Conservation (phyloP, 53 echinoderm and acorn worm genomes). For the Temnopleurus reevesii region DNA sequence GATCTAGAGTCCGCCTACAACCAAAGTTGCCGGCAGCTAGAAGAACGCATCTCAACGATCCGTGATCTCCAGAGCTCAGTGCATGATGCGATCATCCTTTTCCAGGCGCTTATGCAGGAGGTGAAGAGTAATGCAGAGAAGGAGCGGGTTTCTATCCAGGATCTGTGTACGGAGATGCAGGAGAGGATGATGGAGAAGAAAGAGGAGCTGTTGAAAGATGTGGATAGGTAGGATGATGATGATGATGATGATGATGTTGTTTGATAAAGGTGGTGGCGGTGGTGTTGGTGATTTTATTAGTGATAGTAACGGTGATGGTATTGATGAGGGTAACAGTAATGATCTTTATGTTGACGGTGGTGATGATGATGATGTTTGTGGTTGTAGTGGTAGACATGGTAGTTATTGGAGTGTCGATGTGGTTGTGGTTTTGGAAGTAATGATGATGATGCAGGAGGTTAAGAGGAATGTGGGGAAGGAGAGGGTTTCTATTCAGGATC, state of each 20-base stretch:
- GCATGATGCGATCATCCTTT: slow-evolving; percentile 67
- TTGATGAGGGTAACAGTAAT: no score
- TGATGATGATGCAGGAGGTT: slow-evolving; percentile 64
- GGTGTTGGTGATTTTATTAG: no score
- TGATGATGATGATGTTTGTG: no score
- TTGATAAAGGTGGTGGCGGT: no score
- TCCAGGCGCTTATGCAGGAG: slow-evolving; percentile 66
- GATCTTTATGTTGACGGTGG: no score
- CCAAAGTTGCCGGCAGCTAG: slow-evolving; percentile 49
- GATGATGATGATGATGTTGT: no score
- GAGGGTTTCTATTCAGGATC: slow-evolving; percentile 55
- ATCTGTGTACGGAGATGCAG: slow-evolving; percentile 51
- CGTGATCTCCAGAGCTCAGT: slow-evolving; percentile 60
- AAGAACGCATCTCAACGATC: slow-evolving; percentile 53
- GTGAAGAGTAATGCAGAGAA: slow-evolving; percentile 63
- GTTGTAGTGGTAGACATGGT: no score
- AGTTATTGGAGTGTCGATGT: no score
- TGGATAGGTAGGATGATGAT: slow-evolving; percentile 67
- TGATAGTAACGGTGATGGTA: no score
- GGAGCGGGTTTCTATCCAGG: slow-evolving; percentile 60
- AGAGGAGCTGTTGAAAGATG: slow-evolving; percentile 60
- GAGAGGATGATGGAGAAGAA: slow-evolving; percentile 62
- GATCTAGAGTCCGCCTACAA: slow-evolving; percentile 63
- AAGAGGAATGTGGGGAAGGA: slow-evolving; percentile 62
- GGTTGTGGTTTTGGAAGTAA: no score